These are phyloP conservation scores for Asobara japonica DNA, from an alignment of 1,140 invertebrate genomes.

Conservation along the genomic window DNA sequence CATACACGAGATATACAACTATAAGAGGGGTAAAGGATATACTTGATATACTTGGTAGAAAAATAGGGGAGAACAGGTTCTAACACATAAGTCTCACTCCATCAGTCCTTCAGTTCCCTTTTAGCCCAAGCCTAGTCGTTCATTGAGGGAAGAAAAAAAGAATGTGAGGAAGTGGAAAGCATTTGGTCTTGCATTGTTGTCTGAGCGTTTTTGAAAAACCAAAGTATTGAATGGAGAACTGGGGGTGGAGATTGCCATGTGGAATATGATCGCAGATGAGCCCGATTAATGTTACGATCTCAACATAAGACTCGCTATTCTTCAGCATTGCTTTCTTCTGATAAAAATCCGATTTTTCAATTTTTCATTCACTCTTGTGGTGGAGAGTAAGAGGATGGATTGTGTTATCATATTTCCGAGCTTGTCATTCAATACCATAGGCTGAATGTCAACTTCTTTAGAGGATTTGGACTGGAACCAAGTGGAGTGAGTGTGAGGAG, in stretches of 20 bases:
- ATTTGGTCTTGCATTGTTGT: conserved; percentile 34
- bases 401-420: neutral
- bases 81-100: neutral
- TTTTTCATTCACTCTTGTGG: neutral
- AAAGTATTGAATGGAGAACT: neutral
- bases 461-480: too few species aligned
- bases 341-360: neutral
- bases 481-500: too few species aligned
- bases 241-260: neutral
- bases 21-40: conserved; percentile 12
- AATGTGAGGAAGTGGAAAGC: conserved; percentile 38
- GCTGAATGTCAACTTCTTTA: neutral
- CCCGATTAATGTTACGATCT: conserved; percentile 7
- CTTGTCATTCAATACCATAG: neutral
- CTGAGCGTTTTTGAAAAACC: conserved; percentile 14
- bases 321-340: neutral
- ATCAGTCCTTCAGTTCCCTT: conserved; percentile 31
- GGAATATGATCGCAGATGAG: conserved; percentile 10
- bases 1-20: conserved; percentile 3
- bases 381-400: neutral
- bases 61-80: neutral
- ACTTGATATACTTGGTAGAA: neutral
- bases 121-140: conserved; percentile 22
- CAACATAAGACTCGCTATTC: neutral
- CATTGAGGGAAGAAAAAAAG: conserved; percentile 30